A percentile compares a stretch with the other conserved stretches of the same genome.
Evolutionary conservation across 1,140 invertebrate species (phyloP).

Genomic region (Ditylenchus dipsaci): DNA sequence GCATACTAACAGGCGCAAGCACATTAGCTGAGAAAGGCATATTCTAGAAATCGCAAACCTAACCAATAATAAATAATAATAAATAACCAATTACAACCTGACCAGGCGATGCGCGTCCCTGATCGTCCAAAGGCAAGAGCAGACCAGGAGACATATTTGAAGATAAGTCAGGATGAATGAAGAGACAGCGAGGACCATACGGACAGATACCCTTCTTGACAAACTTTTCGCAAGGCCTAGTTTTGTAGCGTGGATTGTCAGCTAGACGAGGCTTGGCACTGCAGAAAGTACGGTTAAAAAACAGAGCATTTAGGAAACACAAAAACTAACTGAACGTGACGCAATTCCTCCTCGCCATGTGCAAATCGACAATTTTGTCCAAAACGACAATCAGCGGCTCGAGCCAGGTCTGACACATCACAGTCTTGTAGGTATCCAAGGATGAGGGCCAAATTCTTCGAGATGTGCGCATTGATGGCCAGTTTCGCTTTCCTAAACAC

Average conservation of each 20-base stretch:
- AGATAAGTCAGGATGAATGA: constrained; percentile 44
- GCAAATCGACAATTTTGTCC: constrained; percentile 50
- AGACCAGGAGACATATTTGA: neutral
- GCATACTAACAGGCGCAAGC: neutral
- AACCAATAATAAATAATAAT: neutral
- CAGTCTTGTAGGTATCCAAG: constrained; percentile 50
- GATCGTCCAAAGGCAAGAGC: neutral
- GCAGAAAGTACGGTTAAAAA: neutral
- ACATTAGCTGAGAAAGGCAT: neutral
- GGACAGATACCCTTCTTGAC: constrained; percentile 47
- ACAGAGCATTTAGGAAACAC: neutral
- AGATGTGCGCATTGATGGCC: neutral
- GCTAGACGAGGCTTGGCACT: constrained; percentile 5
- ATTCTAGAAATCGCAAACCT: neutral
- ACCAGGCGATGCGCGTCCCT: neutral
- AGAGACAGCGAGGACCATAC: constrained; percentile 47
- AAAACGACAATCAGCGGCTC: constrained; percentile 40
- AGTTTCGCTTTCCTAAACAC: neutral
- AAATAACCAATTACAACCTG: neutral
- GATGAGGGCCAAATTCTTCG: neutral
- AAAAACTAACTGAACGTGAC: constrained; percentile 35
- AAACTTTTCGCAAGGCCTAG: constrained; percentile 52
- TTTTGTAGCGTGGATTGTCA: constrained; percentile 48
- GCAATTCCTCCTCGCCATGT: constrained; percentile 40
- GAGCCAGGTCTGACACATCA: constrained; percentile 52